phyloP scores from a whole-genome alignment of 2,797 vertebrate species.

The Brotogeris chrysoptera region DNA sequence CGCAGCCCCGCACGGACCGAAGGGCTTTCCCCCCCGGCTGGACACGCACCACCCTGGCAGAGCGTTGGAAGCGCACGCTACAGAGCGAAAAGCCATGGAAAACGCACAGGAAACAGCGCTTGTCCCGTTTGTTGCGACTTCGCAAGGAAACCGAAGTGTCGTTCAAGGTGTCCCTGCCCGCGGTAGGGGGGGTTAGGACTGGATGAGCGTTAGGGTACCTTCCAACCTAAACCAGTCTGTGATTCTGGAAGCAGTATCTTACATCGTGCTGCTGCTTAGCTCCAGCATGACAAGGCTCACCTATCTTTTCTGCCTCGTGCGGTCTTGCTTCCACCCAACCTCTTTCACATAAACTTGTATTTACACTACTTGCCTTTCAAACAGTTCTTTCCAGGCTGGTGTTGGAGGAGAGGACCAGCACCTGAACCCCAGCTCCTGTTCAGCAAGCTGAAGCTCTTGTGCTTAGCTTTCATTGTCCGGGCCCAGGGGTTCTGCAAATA shows the following conservation, averaged over 20 bases:
- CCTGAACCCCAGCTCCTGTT: background rate
- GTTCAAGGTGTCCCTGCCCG: background rate
- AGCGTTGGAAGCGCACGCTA: background rate
- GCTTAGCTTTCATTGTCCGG: background rate
- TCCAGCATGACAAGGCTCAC: background rate
- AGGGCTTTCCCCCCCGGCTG: background rate
- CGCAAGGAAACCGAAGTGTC: background rate
- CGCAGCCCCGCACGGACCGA: background rate
- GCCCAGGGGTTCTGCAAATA: rapidly evolving
- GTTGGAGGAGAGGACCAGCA: background rate
- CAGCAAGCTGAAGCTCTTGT: background rate
- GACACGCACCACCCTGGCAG: background rate
- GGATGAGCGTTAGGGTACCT: background rate
- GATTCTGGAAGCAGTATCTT: background rate
- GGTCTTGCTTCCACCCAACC: background rate
- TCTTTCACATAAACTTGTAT: background rate
- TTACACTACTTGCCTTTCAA: background rate
- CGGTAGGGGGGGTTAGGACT: background rate
- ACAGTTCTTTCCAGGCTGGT: background rate
- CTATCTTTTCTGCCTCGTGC: rapidly evolving
- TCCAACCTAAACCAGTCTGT: background rate
- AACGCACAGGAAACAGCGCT: rapidly evolving
- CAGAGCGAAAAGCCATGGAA: background rate
- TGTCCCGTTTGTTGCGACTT: background rate
- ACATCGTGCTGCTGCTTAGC: rapidly evolving